These are phyloP conservation scores for Butorides virescens DNA, from an alignment of 2,113 vertebrate species.

Conservation along the genomic window DNA sequence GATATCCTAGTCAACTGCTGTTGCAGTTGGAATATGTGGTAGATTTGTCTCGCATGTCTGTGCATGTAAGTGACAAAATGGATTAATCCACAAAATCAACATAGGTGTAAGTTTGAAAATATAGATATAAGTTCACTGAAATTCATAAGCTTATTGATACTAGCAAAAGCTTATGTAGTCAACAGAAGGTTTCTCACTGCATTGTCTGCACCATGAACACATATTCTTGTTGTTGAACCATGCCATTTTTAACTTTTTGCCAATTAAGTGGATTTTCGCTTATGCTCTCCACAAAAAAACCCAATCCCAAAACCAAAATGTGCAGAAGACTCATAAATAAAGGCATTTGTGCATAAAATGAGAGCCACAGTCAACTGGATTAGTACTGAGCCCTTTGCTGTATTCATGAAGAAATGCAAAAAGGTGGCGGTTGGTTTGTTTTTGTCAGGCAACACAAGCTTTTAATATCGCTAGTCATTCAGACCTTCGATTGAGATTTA, in stretches of 20 bases:
- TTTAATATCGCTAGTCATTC: slow-evolving; percentile 50
- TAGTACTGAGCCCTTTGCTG: background rate
- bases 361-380: background rate
- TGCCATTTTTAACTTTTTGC: background rate
- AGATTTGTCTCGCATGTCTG: background rate
- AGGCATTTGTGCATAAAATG: background rate
- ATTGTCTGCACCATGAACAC: background rate
- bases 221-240: background rate
- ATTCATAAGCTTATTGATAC: background rate
- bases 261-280: background rate
- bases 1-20: background rate
- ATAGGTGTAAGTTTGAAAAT: background rate
- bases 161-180: background rate
- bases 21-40: background rate
- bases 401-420: slow-evolving; percentile 26
- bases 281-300: background rate
- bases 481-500: slow-evolving; percentile 39
- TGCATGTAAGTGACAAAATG: background rate
- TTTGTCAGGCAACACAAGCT: slow-evolving; percentile 27
- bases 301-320: too few species aligned
- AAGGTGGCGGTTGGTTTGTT: background rate
- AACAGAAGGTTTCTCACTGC: background rate
- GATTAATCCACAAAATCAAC: background rate
- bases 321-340: background rate
- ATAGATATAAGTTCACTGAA: background rate